Evolutionary conservation across 2,113 vertebrate species (phyloP), one percentile per base, ranked within the genome.

Genomic region (Cynopterus brachyotis): DNA sequence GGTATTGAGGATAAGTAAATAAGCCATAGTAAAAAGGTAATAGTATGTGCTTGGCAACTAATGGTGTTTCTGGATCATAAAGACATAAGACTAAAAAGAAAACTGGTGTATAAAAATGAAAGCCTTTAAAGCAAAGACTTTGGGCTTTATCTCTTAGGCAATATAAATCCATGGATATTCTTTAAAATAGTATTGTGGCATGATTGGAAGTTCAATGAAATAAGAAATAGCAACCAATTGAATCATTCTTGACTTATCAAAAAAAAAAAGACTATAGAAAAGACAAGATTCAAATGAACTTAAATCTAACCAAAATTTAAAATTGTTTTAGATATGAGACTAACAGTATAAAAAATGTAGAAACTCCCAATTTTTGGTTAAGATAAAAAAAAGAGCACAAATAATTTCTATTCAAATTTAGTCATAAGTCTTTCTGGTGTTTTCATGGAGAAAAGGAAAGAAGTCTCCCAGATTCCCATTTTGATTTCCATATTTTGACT

Each of bases 131-230:
- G 70, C 60, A 59, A 94, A 62, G 91, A 60, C 50, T 24, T 66
- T 37, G 70, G 16, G 42, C 45, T 88, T 60, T 40, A 30, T 91
- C 45, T 88, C n/a, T 72, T 24, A 76, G 40, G 82, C 28, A 32
- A 45, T 19, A 81, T 47, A 96, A 73, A 81, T 47, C 72, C 60
- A 70, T 2, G 9, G 28, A 42, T 57, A 42, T 45, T 79, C 64
- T 92, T 90, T 59, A 83, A 80, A 64, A 64, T 32, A 70, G n/a
- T 40, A 57, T 66, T 69, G 30, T 37, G 59, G 24, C 81, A 55
- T 40, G 85, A 90, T 93, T 30, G 75, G 57, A 86, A 92, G 37
- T 94, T 88, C 55, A 62, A 40, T 80, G 37, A 95, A 93, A 88
- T 80, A 70, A 96, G 47, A 75, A 94, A 75, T 1, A 57, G 59